Evolutionary conservation across 2,797 vertebrate species (phyloP).

Genomic region (Manis javanica): DNA sequence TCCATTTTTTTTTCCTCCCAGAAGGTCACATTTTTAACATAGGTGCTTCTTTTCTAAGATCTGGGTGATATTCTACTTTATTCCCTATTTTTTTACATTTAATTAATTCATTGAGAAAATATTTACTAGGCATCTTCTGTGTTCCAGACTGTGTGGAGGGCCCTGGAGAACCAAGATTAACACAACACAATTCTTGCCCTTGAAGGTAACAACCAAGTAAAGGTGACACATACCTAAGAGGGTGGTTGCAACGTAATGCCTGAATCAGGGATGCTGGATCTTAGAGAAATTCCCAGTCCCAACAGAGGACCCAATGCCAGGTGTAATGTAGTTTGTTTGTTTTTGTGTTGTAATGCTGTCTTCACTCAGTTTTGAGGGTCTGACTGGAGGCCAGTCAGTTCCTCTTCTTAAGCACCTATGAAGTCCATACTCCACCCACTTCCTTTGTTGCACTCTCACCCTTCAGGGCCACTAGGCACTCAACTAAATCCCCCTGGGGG

Average conservation of each 20-base stretch:
- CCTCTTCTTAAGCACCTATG: not conserved
- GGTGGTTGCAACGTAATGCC: fast-evolving
- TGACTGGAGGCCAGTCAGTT: not conserved
- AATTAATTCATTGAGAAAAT: not conserved
- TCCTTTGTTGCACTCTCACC: not conserved
- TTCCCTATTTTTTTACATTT: not conserved
- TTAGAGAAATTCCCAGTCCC: not conserved
- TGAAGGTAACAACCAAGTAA: not conserved
- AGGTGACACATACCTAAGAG: no score
- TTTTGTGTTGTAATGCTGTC: not conserved
- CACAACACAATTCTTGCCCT: not conserved
- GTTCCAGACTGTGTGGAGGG: not conserved
- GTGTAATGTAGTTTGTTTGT: fast-evolving
- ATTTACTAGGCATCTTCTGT: not conserved
- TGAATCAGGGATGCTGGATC: not conserved
- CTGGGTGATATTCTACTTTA: not conserved
- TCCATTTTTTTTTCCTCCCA: not conserved
- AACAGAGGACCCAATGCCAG: fast-evolving
- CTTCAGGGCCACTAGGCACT: not conserved
- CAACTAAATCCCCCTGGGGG: not conserved
- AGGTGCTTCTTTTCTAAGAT: not conserved
- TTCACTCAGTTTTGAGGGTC: not conserved
- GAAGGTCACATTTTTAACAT: not conserved
- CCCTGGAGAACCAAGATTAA: not conserved
- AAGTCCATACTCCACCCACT: fast-evolving